Percentiles rank a stretch among this genome's conserved stretches.
Evolutionary conservation across 2,797 vertebrate genomes (phyloP).

Genomic region (Tinamus major): DNA sequence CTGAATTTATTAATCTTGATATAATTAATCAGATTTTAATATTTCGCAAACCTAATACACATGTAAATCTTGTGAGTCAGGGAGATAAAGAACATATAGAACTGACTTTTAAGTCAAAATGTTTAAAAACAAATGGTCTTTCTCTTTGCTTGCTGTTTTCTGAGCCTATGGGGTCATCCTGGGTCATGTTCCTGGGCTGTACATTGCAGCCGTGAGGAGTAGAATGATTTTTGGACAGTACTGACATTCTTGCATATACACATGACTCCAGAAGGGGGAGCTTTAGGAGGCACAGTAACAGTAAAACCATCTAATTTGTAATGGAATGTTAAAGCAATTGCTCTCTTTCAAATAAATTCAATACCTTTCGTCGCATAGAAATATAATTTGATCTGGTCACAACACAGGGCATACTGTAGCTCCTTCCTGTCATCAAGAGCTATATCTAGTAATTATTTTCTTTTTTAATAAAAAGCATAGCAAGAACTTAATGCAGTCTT

Average conservation of each 20-base stretch:
- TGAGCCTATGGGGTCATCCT: background rate
- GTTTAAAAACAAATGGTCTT: background rate
- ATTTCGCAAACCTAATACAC: background rate
- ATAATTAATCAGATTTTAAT: background rate
- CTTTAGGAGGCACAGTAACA: conserved; percentile 9
- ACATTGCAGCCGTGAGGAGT: background rate
- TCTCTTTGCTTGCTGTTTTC: background rate
- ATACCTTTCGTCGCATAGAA: background rate
- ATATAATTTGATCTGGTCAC: background rate
- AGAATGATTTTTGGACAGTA: background rate
- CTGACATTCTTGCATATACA: background rate
- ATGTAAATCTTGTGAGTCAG: background rate
- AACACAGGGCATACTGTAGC: background rate
- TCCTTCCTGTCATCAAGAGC: background rate
- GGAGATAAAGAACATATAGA: background rate
- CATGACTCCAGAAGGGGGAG: conserved; percentile 62
- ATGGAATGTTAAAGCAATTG: background rate
- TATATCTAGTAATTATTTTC: background rate
- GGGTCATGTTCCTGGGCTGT: accelerated
- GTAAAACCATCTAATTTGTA: background rate
- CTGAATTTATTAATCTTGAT: background rate
- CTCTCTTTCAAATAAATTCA: background rate
- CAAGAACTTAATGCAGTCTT: background rate
- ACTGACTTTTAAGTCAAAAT: background rate
- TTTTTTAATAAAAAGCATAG: accelerated